A percentile compares a stretch with the other conserved stretches of the same genome.
phyloP scores from a whole-genome alignment of 2,113 vertebrate species.

The Trichomycterus rosablanca region DNA sequence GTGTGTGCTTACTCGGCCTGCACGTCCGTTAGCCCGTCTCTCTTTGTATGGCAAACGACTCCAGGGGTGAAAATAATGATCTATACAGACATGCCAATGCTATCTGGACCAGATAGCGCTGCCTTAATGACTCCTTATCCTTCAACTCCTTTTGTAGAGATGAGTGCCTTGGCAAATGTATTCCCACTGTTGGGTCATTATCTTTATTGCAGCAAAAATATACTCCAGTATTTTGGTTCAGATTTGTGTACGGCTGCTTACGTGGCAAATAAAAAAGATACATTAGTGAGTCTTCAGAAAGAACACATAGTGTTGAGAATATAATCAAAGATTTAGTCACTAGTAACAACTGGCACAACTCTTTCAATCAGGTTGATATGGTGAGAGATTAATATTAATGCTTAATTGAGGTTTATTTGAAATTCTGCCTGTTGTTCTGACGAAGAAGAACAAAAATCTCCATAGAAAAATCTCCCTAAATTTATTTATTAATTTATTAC shows the following conservation, averaged over 20 bases:
- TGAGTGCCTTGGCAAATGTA: constrained; percentile 59
- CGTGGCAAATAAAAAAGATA: constrained; percentile 37
- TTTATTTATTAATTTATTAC: no score
- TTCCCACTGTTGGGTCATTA: constrained; percentile 64
- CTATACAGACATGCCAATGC: constrained; percentile 68
- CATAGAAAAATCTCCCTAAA: no score
- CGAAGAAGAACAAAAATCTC: no score
- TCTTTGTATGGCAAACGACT: constrained; percentile 63
- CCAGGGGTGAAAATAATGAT: constrained; percentile 74
- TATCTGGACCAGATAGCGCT: constrained; percentile 68
- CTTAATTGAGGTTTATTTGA: constrained; percentile 24
- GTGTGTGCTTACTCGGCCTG: constrained; percentile 47
- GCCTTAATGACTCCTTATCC: constrained; percentile 70
- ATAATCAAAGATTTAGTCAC: constrained; percentile 24
- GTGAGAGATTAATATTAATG: constrained; percentile 9
- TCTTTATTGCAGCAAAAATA: constrained; percentile 60
- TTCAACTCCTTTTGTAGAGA: constrained; percentile 63
- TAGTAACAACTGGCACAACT: constrained; percentile 17
- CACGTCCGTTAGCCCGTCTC: constrained; percentile 44
- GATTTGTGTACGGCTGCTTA: constrained; percentile 43
- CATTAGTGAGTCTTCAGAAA: constrained; percentile 43
- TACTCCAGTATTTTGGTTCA: constrained; percentile 57
- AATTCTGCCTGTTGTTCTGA: constrained; percentile 19
- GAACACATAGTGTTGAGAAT: constrained; percentile 32
- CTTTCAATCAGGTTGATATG: no score